Evolutionary conservation across 23 tunicate genomes (phyloP), one percentile per base, ranked within the genome.

Genomic region (Styela plicata): DNA sequence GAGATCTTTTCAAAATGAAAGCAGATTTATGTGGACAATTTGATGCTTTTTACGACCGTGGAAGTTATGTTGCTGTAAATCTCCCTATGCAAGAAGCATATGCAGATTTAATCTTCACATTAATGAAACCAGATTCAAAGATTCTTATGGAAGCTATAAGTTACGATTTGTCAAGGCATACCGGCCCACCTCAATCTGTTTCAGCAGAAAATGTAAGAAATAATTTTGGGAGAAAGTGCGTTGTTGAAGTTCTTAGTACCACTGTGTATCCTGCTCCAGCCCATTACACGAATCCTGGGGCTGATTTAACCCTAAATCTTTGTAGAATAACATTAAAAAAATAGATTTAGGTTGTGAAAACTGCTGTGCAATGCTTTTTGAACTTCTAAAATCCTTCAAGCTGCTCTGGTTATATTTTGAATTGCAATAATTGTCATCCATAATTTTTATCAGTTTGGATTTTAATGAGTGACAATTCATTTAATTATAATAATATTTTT

Each of bases 31-130:
- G 80, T 73, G 91, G 90, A 25, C 74, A 76, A 24, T 86, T 86
- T 86, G 85, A 91, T 83, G 97, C 78, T 25, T 36, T 86, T 7
- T 91, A 87, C 87, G 97, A 91, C 70, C 68, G 91, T 29, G 97
- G 79, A 2, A 34, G 87, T 17, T 78, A 86, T n/a, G 87, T 70
- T 23, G 90, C 97, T 1, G 71, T 91, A 2, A 73, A 86, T 63
- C 63, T 75, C 2, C 30, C 70, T 3, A 24, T 64, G 17, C 78
- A 81, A 64, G 17, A 31, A 20, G 31, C 77, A n/a, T 91, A 91
- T 73, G 85, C 65, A n/a, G 64, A 63, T 2, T 20, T 73, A 20
- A 82, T 91, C 78, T 63, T 28, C 19, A 31, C 62, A 1, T 19
- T 86, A 35, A 78, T 91, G 81, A 68, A 63, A 1, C 63, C 85